These are phyloP conservation scores for Alethe castanea DNA, from an alignment of 2,113 vertebrate genomes.

Conservation along the genomic window DNA sequence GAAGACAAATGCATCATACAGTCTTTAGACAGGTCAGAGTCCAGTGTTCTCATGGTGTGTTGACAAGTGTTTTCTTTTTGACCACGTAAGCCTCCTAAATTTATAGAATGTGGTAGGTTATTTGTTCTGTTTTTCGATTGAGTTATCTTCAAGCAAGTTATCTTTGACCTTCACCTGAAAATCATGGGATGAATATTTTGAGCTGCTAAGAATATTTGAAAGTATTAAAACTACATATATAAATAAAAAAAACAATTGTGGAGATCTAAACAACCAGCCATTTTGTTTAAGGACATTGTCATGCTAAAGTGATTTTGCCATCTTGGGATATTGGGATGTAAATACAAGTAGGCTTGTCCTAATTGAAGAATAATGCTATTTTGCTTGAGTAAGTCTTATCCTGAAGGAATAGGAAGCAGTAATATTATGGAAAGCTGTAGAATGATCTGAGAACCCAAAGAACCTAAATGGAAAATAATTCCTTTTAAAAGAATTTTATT, in stretches of 20 bases:
- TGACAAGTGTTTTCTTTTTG: neutral
- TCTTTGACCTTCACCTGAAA: constrained; percentile 26
- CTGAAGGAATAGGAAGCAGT: neutral
- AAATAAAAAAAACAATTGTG: constrained; percentile 7
- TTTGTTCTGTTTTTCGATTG: neutral
- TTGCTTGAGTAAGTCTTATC: neutral
- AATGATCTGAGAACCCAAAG: neutral
- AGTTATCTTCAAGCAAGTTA: neutral
- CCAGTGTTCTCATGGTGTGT: neutral
- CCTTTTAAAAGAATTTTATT: neutral
- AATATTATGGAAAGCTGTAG: neutral
- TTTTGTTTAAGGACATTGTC: neutral
- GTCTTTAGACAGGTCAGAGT: neutral
- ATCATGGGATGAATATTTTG: constrained; percentile 7
- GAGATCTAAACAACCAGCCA: neutral
- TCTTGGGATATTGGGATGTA: neutral
- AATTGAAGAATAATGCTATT: neutral
- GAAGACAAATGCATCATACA: neutral
- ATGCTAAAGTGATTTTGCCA: neutral
- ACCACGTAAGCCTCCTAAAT: neutral
- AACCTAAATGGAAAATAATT: neutral
- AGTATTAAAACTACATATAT: neutral
- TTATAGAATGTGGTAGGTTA: neutral
- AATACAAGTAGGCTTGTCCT: neutral
- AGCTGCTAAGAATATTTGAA: constrained; percentile 4